Conservation (phyloP, 1,140 invertebrate species). For the Odontomachus brunneus region DNA sequence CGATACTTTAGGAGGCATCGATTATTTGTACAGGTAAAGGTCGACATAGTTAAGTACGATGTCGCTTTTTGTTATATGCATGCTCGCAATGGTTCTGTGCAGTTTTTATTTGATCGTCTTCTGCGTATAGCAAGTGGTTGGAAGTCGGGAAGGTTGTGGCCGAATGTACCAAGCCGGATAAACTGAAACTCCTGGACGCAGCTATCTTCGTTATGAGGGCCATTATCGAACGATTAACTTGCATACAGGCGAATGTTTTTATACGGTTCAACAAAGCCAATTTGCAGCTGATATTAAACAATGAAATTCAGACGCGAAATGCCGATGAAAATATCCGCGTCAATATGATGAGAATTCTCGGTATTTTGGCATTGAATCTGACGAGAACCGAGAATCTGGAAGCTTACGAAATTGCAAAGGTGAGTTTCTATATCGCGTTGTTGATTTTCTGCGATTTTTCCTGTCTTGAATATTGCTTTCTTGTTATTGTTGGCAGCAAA, state of each 20-base stretch:
- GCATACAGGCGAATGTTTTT: conserved; percentile 78
- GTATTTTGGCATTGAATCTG: conserved; percentile 86
- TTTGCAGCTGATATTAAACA: conserved; percentile 86
- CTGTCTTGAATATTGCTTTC: conserved; percentile 61
- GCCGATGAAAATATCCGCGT: conserved; percentile 87
- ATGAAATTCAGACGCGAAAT: conserved; percentile 84
- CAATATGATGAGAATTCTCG: conserved; percentile 90
- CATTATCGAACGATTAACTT: conserved; percentile 83
- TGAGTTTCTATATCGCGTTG: conserved; percentile 61
- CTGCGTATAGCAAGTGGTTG: conserved; percentile 84
- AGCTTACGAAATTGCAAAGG: conserved; percentile 79
- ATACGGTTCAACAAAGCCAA: conserved; percentile 79
- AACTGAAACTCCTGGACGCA: conserved; percentile 87
- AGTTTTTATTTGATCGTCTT: conserved; percentile 22
- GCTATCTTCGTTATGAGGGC: conserved; percentile 89
- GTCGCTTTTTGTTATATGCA: background rate
- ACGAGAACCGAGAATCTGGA: conserved; percentile 67
- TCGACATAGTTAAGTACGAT: background rate
- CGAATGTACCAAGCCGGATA: conserved; percentile 79
- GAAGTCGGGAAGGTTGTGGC: conserved; percentile 87
- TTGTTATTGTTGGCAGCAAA: conserved; percentile 73
- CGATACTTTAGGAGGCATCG: conserved; percentile 87
- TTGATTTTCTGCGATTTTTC: background rate
- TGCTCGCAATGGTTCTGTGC: background rate
- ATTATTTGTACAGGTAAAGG: conserved; percentile 83